Evolutionary conservation across 2,113 vertebrate genomes (phyloP).

Genomic region (Saccopteryx leptura): DNA sequence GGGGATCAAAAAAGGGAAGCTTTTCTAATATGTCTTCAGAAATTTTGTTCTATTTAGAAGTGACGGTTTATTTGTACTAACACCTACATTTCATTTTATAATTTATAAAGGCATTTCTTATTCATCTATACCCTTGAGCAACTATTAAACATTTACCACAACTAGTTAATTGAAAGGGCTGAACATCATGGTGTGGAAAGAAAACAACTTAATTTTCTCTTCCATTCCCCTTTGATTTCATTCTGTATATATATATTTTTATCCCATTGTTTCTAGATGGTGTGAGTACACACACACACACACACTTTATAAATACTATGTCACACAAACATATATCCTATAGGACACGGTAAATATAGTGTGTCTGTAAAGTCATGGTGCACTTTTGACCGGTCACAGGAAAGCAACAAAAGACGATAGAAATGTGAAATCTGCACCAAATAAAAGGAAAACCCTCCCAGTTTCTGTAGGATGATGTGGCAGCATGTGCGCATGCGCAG

Average conservation of each 20-base stretch:
- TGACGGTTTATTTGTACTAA: not conserved
- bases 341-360: not conserved
- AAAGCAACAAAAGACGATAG: too few species aligned
- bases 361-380: too few species aligned
- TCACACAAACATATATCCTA: not conserved
- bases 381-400: too few species aligned
- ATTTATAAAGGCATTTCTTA: not conserved
- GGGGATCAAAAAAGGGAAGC: not conserved
- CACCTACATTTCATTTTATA: not conserved
- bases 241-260: not conserved
- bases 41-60: not conserved
- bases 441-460: too few species aligned
- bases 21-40: not conserved
- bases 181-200: not conserved
- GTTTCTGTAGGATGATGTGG: too few species aligned
- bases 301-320: not conserved
- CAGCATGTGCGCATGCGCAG: too few species aligned
- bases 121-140: not conserved
- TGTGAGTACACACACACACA: not conserved
- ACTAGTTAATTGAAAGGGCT: not conserved
- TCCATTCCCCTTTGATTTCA: not conserved
- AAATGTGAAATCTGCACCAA: too few species aligned
- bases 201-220: not conserved
- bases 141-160: not conserved
- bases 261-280: constrained; percentile 8